Conservation (phyloP, 1,140 invertebrate genomes). For the Temnothorax longispinosus region DNA sequence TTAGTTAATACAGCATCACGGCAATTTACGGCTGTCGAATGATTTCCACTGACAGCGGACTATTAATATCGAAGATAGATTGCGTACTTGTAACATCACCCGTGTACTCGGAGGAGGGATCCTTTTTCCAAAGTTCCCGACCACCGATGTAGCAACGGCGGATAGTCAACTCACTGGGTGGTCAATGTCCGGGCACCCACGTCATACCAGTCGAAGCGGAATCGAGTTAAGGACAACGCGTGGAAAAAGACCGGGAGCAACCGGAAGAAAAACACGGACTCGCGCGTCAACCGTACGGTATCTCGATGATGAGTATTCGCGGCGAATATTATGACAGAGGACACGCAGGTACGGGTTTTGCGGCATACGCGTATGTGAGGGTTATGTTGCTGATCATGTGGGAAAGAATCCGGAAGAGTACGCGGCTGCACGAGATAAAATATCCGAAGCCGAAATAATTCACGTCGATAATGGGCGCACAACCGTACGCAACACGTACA, state of each 20-base stretch:
- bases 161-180: constrained; percentile 28
- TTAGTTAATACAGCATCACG: constrained; percentile 38
- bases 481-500: too few species aligned
- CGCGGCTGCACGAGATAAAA: neutral
- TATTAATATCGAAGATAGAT: constrained; percentile 55
- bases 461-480: neutral
- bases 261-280: constrained; percentile 45
- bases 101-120: neutral
- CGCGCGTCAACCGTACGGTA: constrained; percentile 37
- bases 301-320: neutral
- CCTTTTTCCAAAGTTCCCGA: constrained; percentile 46
- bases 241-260: constrained; percentile 30
- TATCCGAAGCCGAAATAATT: constrained; percentile 6
- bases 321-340: constrained; percentile 42
- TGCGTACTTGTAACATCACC: neutral
- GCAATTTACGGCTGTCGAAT: constrained; percentile 53
- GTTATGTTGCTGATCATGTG: neutral
- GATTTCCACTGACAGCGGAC: constrained; percentile 52
- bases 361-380: neutral
- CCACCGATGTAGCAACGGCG: constrained; percentile 23
- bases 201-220: constrained; percentile 55
- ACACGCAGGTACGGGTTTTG: neutral
- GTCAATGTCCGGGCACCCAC: constrained; percentile 54
- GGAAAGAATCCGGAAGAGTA: neutral
- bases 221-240: constrained; percentile 34